These are phyloP conservation scores for Amazonetta brasiliensis DNA, from an alignment of 2,797 vertebrate species.

Conservation along the genomic window DNA sequence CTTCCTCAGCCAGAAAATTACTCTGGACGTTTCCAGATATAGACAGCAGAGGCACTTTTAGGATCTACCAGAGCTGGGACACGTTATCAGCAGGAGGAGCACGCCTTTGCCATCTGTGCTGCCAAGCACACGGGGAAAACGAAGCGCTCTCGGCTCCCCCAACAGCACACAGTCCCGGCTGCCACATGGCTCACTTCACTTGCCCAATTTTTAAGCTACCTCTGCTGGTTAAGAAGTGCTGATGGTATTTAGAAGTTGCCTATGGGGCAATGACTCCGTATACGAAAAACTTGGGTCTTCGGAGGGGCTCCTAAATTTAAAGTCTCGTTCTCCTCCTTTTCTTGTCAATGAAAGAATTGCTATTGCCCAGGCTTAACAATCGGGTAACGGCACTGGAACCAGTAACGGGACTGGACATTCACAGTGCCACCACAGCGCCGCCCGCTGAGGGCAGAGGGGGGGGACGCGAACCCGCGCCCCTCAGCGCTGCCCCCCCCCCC, in stretches of 20 bases:
- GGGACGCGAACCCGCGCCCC: not conserved
- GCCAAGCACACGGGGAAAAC: not conserved
- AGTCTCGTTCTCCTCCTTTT: not conserved
- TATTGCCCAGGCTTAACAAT: not conserved
- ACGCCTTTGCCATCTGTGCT: not conserved
- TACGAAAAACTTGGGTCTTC: not conserved
- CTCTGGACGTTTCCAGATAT: not conserved
- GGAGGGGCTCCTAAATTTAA: not conserved
- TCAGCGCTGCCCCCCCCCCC: too few species aligned
- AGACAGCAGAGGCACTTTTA: not conserved
- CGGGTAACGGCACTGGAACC: not conserved
- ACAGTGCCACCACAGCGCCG: too few species aligned
- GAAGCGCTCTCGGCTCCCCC: not conserved
- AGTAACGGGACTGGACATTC: too few species aligned
- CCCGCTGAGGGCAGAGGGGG: too few species aligned
- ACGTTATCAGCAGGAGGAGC: not conserved
- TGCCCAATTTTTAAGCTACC: not conserved
- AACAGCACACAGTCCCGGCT: fast-evolving
- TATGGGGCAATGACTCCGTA: not conserved
- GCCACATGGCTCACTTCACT: not conserved
- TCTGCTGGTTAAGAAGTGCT: not conserved
- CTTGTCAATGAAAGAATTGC: not conserved
- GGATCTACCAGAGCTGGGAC: not conserved
- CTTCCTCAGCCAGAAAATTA: not conserved
- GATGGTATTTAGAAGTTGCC: not conserved